phyloP scores from a whole-genome alignment of 2,797 vertebrate species.

The Poeciliopsis turneri region DNA sequence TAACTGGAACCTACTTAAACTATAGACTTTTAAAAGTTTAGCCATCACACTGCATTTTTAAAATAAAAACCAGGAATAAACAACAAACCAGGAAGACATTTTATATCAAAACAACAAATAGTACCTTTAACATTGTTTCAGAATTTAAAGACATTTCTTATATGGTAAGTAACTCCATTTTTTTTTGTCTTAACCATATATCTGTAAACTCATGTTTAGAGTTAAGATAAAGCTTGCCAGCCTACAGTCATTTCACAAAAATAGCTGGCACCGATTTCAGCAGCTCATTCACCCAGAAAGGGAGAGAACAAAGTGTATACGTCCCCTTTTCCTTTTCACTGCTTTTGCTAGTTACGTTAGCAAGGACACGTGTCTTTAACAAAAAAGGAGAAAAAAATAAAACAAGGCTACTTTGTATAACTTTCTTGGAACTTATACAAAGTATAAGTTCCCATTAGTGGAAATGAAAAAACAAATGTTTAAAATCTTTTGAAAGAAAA shows the following conservation, averaged over 20 bases:
- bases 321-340: not conserved
- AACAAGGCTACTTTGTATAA: not conserved
- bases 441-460: no score
- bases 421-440: not conserved
- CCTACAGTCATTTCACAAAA: not conserved
- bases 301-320: not conserved
- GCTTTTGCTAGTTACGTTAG: not conserved
- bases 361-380: not conserved
- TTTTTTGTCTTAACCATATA: not conserved
- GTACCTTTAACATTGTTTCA: not conserved
- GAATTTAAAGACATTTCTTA: no score
- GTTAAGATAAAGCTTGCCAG: not conserved
- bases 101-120: not conserved
- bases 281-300: not conserved
- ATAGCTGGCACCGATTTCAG: not conserved
- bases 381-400: not conserved
- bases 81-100: not conserved
- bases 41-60: not conserved
- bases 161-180: not conserved
- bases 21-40: not conserved
- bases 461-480: not conserved
- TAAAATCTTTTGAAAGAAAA: not conserved
- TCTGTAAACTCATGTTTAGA: not conserved
- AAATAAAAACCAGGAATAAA: not conserved
- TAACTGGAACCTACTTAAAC: not conserved